Conservation (phyloP, 2,888 invertebrate species). For the Trichacis sp. region DNA sequence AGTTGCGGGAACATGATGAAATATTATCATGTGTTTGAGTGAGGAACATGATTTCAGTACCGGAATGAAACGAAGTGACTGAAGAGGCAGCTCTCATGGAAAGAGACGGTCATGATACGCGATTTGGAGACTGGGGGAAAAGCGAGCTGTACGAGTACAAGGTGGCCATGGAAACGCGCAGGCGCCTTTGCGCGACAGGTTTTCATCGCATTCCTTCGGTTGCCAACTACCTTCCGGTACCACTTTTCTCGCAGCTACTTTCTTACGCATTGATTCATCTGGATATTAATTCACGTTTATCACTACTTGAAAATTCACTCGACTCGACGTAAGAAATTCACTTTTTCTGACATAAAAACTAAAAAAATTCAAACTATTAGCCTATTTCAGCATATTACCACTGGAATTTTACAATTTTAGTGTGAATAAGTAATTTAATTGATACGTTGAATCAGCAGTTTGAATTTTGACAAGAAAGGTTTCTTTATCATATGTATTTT, state of each 20-base stretch:
- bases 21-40: no score
- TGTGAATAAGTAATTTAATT: no score
- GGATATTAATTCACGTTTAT: conserved; percentile 66
- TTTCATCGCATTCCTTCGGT: conserved; percentile 57
- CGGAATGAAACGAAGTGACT: conserved; percentile 62
- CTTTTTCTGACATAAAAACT: no score
- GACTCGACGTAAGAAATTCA: no score
- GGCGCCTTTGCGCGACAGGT: conserved; percentile 52
- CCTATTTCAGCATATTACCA: no score
- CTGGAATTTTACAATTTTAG: no score
- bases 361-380: no score
- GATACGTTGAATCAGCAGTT: no score
- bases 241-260: conserved; percentile 17
- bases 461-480: no score
- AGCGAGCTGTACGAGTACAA: conserved; percentile 57
- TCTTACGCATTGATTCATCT: conserved; percentile 52
- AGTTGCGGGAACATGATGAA: no score
- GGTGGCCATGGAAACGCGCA: conserved; percentile 68
- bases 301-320: no score
- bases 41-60: conserved; percentile 42
- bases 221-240: conserved; percentile 38
- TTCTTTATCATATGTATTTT: no score
- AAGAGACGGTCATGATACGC: conserved; percentile 45
- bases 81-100: conserved; percentile 43
- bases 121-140: conserved; percentile 35